phyloP scores from a whole-genome alignment of 37 sponge, comb jelly and placozoan genomes.

The Spongilla lacustris region DNA sequence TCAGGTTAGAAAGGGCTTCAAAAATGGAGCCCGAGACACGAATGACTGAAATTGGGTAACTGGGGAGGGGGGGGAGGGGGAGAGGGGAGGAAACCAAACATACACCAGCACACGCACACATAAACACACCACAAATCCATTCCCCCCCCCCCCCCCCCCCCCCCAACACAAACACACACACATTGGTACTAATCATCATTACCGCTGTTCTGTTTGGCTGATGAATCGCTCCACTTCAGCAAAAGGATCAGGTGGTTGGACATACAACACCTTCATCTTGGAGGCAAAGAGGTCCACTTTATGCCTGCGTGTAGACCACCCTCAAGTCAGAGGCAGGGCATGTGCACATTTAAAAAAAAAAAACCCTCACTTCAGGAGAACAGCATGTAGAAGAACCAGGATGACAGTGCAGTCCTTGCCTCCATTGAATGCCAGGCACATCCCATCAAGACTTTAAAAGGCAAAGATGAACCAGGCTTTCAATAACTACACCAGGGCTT shows the following conservation, averaged over 20 bases:
- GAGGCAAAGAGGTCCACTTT: background rate
- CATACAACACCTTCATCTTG: slow-evolving; percentile 73
- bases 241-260: slow-evolving; percentile 53
- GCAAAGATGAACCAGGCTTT: no score
- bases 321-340: no score
- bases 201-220: background rate
- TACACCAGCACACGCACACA: background rate
- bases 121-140: no score
- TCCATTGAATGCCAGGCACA: slow-evolving; percentile 95
- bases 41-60: slow-evolving; percentile 69
- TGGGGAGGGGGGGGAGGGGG: no score
- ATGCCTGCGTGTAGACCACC: no score
- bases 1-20: slow-evolving; percentile 61
- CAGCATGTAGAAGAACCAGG: slow-evolving; percentile 64
- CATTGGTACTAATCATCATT: no score
- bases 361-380: slow-evolving; percentile 50
- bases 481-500: slow-evolving; percentile 3
- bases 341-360: no score
- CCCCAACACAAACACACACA: background rate
- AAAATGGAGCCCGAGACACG: slow-evolving; percentile 38
- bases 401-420: slow-evolving; percentile 98
- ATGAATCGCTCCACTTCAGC: slow-evolving; percentile 70
- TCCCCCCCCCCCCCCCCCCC: no score
- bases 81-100: no score
- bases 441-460: slow-evolving; percentile 45